Base-by-base conservation (phyloP, 2,797 vertebrate genomes). In the Phoeniculus purpureus region DNA sequence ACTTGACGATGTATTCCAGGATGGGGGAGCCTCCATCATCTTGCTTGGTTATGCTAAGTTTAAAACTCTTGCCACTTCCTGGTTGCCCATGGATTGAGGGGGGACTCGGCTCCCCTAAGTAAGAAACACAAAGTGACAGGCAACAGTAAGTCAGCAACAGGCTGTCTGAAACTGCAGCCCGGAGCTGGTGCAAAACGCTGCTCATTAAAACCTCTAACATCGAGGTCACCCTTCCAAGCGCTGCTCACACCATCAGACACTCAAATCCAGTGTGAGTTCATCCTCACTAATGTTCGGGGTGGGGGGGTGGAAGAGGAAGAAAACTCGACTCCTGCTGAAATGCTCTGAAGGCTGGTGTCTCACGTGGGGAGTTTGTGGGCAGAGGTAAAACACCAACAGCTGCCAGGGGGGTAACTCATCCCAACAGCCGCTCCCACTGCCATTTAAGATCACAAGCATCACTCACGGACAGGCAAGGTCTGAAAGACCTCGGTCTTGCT, bases 21-120 rank as follows among this genome's bases (percentile, higher is more conserved):
- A 99, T 99, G 76, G 99, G 99, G 86, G 99, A 98, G n/a, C 99
- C 99, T 72, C 99, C 99, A 34, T 99, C 99, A 37, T 99, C 99
- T 94, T 99, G 99, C 92, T 99, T 99, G 79, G 98, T 99, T 96
- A 99, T 98, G 68, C 98, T 99, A 68, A 99, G 98, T 87, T 98
- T 98, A 97, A 99, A 99, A 81, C 98, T 98, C 96, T 99, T 99
- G 22, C 99, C 99, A 89, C 98, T 97, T 29, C 98, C 98, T 85
- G 98, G 97, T 87, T 99, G 99, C 18, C 99, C 99, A 47, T 99
- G 99, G 75, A 99, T 99, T 17, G 98, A 98, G 2, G 99, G 99
- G 4, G 99, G 98, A 85, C 98, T 99, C 18, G 99, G 99, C 81
- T 99, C 99, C 95, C 99, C 99, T 99, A 96, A 90, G 91, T 5